Evolutionary conservation across 2,113 vertebrate genomes (phyloP).

Genomic region (Mormoops blainvillei): DNA sequence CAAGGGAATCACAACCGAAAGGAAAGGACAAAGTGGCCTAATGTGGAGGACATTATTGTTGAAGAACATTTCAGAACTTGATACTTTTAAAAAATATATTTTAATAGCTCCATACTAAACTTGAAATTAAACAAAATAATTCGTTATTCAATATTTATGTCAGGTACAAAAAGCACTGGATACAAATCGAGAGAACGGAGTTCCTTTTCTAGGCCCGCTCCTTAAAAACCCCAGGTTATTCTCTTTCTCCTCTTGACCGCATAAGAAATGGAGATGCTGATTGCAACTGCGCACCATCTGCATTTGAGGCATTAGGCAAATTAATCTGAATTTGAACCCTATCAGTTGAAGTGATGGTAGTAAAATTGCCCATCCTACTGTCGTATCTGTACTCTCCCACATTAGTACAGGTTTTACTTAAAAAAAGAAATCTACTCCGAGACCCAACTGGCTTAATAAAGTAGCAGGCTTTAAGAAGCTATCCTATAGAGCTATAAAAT

Average conservation of each 20-base stretch:
- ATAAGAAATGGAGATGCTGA: neutral
- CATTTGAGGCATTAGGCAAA: neutral
- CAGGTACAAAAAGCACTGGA: neutral
- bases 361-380: neutral
- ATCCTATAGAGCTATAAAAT: neutral
- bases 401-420: neutral
- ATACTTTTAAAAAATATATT: neutral
- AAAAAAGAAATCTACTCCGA: neutral
- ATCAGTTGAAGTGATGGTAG: neutral
- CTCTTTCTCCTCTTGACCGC: neutral
- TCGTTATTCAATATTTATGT: neutral
- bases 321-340: constrained; percentile 36
- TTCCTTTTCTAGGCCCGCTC: neutral
- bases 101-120: neutral
- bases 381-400: neutral
- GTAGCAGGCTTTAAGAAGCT: neutral
- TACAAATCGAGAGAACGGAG: neutral
- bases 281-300: neutral
- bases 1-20: neutral
- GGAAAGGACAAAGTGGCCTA: neutral
- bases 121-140: neutral
- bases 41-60: neutral
- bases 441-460: neutral
- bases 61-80: neutral
- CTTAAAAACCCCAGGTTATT: neutral